phyloP scores from a whole-genome alignment of 2,797 vertebrate species.

The Acanthurus leucopareius region DNA sequence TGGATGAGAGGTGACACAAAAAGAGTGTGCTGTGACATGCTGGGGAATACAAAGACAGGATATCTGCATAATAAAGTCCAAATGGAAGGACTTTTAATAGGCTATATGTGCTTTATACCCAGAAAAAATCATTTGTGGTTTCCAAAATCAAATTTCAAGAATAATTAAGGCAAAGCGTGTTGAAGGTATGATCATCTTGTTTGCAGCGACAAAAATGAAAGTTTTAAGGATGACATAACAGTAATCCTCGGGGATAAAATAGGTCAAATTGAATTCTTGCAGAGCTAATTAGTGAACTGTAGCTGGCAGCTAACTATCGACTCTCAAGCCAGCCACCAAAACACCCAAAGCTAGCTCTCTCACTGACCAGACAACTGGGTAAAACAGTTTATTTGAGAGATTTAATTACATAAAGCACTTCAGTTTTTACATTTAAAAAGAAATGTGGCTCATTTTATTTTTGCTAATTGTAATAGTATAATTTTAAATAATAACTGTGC shows the following conservation, averaged over 20 bases:
- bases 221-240: neutral
- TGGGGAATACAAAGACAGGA: conserved; percentile 11
- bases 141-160: neutral
- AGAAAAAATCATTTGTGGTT: neutral
- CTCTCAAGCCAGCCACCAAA: too few species aligned
- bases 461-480: too few species aligned
- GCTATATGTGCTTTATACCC: neutral
- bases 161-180: neutral
- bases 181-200: too few species aligned
- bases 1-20: conserved; percentile 35
- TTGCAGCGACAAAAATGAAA: neutral
- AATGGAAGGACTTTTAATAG: neutral
- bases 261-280: neutral
- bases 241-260: neutral
- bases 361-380: too few species aligned
- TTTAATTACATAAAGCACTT: too few species aligned
- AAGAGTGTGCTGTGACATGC: conserved; percentile 30
- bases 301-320: neutral
- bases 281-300: neutral
- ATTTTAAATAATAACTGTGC: too few species aligned
- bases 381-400: too few species aligned
- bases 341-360: too few species aligned
- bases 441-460: too few species aligned
- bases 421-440: too few species aligned
- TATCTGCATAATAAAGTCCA: conserved; percentile 32